phyloP scores from a whole-genome alignment of 2,797 vertebrate genomes.

The Bradypodion pumilum region DNA sequence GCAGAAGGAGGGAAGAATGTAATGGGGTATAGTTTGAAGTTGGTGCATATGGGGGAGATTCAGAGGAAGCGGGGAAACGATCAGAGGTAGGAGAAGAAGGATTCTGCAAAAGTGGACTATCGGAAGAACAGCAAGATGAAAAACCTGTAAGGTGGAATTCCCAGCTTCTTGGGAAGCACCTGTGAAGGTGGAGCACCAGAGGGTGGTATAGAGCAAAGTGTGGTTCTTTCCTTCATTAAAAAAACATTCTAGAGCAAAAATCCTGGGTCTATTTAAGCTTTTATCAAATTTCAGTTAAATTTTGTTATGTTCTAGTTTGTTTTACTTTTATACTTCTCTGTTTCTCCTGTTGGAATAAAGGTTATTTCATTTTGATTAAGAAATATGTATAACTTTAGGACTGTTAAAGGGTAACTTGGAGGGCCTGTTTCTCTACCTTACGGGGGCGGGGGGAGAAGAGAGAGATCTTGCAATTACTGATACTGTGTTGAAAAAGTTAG shows the following conservation, averaged over 20 bases:
- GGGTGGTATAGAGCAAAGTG: slow-evolving; percentile 34
- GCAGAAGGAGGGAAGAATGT: slow-evolving; percentile 7
- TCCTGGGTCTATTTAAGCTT: not conserved
- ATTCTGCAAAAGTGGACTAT: not conserved
- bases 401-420: not conserved
- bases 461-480: not conserved
- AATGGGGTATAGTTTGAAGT: not conserved
- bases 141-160: not conserved
- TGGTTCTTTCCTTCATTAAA: not conserved
- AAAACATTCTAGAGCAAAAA: not conserved
- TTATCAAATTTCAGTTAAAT: not conserved
- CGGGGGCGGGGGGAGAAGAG: not conserved
- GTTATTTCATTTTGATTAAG: not conserved
- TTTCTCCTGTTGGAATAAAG: too few species aligned
- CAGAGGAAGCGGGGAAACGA: not conserved
- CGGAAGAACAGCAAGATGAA: not conserved
- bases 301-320: not conserved
- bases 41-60: not conserved
- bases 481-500: not conserved
- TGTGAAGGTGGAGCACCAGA: slow-evolving; percentile 32
- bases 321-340: not conserved
- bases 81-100: not conserved
- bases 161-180: not conserved
- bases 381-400: not conserved
- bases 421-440: not conserved